phyloP scores from a whole-genome alignment of 2,113 vertebrate species.

The Isichthys henryi region DNA sequence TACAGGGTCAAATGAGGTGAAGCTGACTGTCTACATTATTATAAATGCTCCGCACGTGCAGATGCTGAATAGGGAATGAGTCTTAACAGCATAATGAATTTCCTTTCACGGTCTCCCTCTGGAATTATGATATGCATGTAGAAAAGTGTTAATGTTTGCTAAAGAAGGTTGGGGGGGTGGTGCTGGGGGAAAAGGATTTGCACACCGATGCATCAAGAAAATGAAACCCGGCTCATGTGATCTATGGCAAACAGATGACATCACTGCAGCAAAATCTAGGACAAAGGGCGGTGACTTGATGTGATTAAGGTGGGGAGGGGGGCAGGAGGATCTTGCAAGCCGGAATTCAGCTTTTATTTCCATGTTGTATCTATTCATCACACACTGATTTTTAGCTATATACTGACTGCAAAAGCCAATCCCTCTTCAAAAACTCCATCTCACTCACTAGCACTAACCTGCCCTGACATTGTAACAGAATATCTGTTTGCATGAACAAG shows the following conservation, averaged over 20 bases:
- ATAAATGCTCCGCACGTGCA: neutral
- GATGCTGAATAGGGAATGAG: neutral
- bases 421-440: neutral
- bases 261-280: constrained; percentile 21
- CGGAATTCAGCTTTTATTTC: neutral
- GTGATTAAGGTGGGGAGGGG: neutral
- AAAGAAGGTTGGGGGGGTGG: neutral
- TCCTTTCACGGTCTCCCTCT: neutral
- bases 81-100: constrained; percentile 1
- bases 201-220: neutral
- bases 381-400: neutral
- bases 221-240: constrained; percentile 8
- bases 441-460: neutral
- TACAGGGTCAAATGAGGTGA: neutral
- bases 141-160: neutral
- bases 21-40: neutral
- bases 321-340: neutral
- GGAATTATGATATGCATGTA: neutral
- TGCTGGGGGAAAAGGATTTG: neutral
- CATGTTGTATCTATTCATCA: neutral
- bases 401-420: neutral
- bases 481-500: neutral
- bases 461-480: neutral
- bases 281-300: neutral
- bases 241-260: constrained; percentile 18